Base-by-base conservation (phyloP, 2,113 vertebrate genomes). In the Melanotaenia duboulayi region DNA sequence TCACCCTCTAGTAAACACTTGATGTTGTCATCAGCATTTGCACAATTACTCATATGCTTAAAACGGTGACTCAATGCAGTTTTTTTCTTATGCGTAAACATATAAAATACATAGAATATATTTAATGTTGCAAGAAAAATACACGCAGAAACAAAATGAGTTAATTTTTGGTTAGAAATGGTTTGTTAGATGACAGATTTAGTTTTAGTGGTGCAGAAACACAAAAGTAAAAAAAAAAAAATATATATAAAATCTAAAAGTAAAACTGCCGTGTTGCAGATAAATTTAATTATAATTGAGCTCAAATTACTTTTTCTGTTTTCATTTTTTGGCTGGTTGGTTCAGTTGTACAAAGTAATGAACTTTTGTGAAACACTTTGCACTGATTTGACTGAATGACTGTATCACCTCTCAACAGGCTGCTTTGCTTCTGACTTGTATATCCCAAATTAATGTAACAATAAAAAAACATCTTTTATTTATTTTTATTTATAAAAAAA, bases 1-100 rank as follows among this genome's bases (percentile, higher is more conserved):
- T 90, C 87, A 89, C 81, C 88, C 86, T 87, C 83, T 82, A 71
- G 86, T 80, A 91, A 90, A 92, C 89, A 91, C 91, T 93, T 81
- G 85, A 92, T 91, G 88, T 80, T 87, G 82, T 87, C 85, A 89
- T 91, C 87, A 88, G 85, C 76, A 76, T 84, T 80, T 82, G 76
- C 65, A 84, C 64, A 80, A 81, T 89, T 89, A 90, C 90, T 84
- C 89, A 90, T 92, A 90, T 65, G 83, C 81, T 93, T 90, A 65
- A 71, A 76, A 78, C 6, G 75, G 76, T 83, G 75, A 88, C 81
- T 65, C 76, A 83, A 42, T 61, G 39, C 25, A 40, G 49, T 68
- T 81, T 76, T 57, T 9, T 35, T 7, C 37, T 65, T 4, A 44
- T 40, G 54, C 13, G n/a, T 3, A 81, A 28, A 77, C 37, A 17